phyloP scores from a whole-genome alignment of 2,797 vertebrate genomes.

The Sebastolobus alascanus region DNA sequence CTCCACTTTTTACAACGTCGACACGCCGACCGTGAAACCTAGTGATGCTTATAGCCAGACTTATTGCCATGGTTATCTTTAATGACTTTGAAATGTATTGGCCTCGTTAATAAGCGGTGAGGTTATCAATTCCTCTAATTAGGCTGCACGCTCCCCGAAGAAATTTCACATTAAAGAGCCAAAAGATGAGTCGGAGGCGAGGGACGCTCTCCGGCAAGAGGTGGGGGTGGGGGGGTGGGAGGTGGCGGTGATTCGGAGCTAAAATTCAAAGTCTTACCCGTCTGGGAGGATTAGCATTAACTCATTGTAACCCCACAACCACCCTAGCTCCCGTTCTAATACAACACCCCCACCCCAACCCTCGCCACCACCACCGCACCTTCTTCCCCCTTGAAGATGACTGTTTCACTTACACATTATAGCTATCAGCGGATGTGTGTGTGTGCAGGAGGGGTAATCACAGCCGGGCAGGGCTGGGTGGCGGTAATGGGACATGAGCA shows the following conservation, averaged over 20 bases:
- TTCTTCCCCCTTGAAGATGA: conserved; percentile 63
- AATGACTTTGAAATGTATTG: conserved; percentile 99
- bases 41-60: conserved; percentile 94
- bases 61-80: conserved; percentile 98
- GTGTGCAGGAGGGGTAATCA: conserved; percentile 64
- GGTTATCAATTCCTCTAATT: conserved; percentile 99
- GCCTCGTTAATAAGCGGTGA: conserved; percentile 96
- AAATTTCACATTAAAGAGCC: conserved; percentile 94
- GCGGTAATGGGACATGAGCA: conserved; percentile 79
- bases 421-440: conserved; percentile 58
- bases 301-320: conserved; percentile 61
- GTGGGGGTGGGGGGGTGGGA: conserved; percentile 39
- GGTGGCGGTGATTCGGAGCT: conserved; percentile 53
- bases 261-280: conserved; percentile 73
- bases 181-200: conserved; percentile 87
- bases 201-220: conserved; percentile 75
- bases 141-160: conserved; percentile 93
- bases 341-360: conserved; percentile 37
- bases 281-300: conserved; percentile 81
- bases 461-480: conserved; percentile 66
- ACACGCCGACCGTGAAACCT: conserved; percentile 90
- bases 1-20: conserved; percentile 79
- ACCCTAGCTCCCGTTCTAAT: conserved; percentile 56
- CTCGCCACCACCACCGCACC: conserved; percentile 31
- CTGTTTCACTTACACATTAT: conserved; percentile 76